Conservation (phyloP, 2,888 invertebrate species). For the Eulithis testata region DNA sequence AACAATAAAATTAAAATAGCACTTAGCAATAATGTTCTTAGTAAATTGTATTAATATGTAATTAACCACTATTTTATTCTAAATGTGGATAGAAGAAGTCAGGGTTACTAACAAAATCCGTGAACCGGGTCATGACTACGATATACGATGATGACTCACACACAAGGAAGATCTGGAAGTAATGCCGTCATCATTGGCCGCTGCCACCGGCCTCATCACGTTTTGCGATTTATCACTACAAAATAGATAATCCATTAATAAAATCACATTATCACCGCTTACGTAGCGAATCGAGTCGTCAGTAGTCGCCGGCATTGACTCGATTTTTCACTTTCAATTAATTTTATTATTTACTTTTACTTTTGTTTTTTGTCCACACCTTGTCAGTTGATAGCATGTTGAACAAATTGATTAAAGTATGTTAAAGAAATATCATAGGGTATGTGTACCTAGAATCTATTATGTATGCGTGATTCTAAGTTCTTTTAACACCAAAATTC, state of each 20-base stretch:
- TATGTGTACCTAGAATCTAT: too few species aligned
- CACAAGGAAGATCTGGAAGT: slow-evolving; percentile 76
- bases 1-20: slow-evolving; percentile 27
- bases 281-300: slow-evolving; percentile 28
- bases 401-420: slow-evolving; percentile 2
- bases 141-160: slow-evolving; percentile 66
- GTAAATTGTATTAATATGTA: slow-evolving; percentile 35
- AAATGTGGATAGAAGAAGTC: slow-evolving; percentile 43
- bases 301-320: slow-evolving; percentile 28
- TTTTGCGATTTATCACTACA: slow-evolving; percentile 52
- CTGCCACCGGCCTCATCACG: slow-evolving; percentile 54
- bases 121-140: slow-evolving; percentile 74
- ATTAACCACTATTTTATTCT: slow-evolving; percentile 31
- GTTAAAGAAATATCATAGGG: background rate
- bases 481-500: too few species aligned
- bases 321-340: slow-evolving; percentile 38
- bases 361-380: slow-evolving; percentile 27
- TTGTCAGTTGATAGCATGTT: slow-evolving; percentile 18
- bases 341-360: slow-evolving; percentile 34
- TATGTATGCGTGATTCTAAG: too few species aligned
- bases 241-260: slow-evolving; percentile 48
- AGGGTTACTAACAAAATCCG: slow-evolving; percentile 69
- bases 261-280: slow-evolving; percentile 40
- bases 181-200: slow-evolving; percentile 71
- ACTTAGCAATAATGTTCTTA: slow-evolving; percentile 28